These are phyloP conservation scores for Bradypodion pumilum DNA, from an alignment of 2,797 vertebrate genomes.

Conservation along the genomic window DNA sequence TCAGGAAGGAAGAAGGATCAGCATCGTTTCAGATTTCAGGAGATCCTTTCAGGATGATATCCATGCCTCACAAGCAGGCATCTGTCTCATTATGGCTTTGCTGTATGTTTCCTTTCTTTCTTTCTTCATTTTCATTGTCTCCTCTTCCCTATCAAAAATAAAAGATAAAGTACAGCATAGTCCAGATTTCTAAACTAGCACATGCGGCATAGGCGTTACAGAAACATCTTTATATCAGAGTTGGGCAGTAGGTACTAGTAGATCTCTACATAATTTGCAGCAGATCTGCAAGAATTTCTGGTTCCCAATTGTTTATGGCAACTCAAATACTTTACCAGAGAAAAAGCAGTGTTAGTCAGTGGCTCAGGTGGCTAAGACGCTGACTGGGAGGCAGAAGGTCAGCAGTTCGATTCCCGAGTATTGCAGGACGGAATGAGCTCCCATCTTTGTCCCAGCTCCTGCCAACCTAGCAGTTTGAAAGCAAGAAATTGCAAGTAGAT, in stretches of 20 bases:
- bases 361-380: too few relatives aligned
- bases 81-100: slow-evolving; percentile 37
- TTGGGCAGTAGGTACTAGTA: neutral
- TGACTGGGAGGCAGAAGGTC: too few relatives aligned
- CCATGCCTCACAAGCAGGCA: slow-evolving; percentile 54
- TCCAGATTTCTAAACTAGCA: neutral
- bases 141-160: slow-evolving; percentile 38
- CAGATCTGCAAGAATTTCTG: neutral
- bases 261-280: neutral
- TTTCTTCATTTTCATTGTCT: slow-evolving; percentile 10
- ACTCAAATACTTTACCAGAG: too few relatives aligned
- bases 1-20: slow-evolving; percentile 31
- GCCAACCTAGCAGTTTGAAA: too few relatives aligned
- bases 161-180: neutral
- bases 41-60: slow-evolving; percentile 41
- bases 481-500: too few relatives aligned
- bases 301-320: neutral
- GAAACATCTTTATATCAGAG: neutral
- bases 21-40: slow-evolving; percentile 55
- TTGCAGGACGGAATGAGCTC: too few relatives aligned
- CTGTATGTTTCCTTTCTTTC: slow-evolving; percentile 20
- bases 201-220: neutral
- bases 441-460: too few relatives aligned
- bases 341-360: too few relatives aligned
- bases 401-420: too few relatives aligned